phyloP scores from a whole-genome alignment of 1,140 invertebrate genomes.

The Euwallacea similis region DNA sequence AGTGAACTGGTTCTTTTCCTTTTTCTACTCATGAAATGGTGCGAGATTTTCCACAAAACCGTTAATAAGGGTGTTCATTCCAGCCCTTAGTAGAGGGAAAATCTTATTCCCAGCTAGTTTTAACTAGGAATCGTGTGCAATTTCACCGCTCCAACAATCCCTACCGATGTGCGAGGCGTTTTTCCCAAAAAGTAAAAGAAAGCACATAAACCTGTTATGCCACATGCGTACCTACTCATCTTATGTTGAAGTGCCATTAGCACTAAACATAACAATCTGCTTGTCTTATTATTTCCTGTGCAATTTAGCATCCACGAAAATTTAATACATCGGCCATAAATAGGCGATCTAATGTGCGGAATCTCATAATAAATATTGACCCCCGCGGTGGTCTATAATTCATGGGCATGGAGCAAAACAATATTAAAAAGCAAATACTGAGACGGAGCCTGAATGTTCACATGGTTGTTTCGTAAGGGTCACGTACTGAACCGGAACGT shows the following conservation, averaged over 20 bases:
- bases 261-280: constrained; percentile 2
- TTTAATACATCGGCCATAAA: constrained; percentile 17
- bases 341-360: constrained; percentile 25
- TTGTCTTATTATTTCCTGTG: constrained; percentile 7
- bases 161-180: no score
- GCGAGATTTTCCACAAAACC: no score
- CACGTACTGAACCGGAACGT: constrained; percentile 50
- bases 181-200: no score
- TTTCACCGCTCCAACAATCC: no score
- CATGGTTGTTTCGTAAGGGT: constrained; percentile 48
- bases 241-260: background rate
- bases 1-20: no score
- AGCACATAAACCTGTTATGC: no score
- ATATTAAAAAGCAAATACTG: constrained; percentile 49
- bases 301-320: constrained; percentile 17
- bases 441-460: constrained; percentile 44
- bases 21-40: no score
- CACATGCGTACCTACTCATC: no score
- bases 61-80: no score
- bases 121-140: no score
- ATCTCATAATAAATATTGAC: constrained; percentile 35
- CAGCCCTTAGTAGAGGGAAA: no score
- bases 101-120: no score
- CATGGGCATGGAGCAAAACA: constrained; percentile 28
- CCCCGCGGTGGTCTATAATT: constrained; percentile 32